A percentile compares a stretch with the other conserved stretches of the same genome.
Evolutionary conservation across 2,888 invertebrate genomes (phyloP).

Genomic region (Heteromyza rotundicornis): DNA sequence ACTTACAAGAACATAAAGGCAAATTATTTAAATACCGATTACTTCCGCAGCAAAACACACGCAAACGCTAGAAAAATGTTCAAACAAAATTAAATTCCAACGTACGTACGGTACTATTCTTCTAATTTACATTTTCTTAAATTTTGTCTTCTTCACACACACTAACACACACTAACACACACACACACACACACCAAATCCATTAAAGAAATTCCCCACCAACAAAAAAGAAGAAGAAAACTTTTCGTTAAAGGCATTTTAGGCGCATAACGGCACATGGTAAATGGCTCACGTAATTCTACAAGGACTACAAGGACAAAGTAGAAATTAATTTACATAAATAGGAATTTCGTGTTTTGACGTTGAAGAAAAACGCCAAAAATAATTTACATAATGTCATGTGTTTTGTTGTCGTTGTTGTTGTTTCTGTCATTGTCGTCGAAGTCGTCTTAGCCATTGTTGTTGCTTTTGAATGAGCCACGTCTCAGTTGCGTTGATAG

Average conservation of each 20-base stretch:
- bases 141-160: not conserved
- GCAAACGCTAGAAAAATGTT: no score
- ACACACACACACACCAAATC: no score
- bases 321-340: constrained; percentile 22
- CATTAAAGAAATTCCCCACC: constrained; percentile 12
- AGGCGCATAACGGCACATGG: constrained; percentile 11
- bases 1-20: no score
- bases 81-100: no score
- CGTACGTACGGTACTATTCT: no score
- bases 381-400: constrained; percentile 2
- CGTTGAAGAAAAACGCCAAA: not conserved
- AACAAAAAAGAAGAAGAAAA: no score
- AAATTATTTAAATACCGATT: no score
- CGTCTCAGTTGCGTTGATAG: no score
- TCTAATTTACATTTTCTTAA: not conserved
- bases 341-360: constrained; percentile 14
- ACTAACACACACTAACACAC: no score
- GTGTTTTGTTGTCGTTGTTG: not conserved
- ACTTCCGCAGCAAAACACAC: no score
- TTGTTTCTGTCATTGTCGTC: not conserved
- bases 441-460: no score
- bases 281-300: not conserved
- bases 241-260: constrained; percentile 12
- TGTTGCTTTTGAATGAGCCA: no score
- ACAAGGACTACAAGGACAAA: constrained; percentile 17